Evolutionary conservation across 2,888 invertebrate species (phyloP), one percentile per base, ranked within the genome.

Genomic region (Chrysotoxum bicinctum): DNA sequence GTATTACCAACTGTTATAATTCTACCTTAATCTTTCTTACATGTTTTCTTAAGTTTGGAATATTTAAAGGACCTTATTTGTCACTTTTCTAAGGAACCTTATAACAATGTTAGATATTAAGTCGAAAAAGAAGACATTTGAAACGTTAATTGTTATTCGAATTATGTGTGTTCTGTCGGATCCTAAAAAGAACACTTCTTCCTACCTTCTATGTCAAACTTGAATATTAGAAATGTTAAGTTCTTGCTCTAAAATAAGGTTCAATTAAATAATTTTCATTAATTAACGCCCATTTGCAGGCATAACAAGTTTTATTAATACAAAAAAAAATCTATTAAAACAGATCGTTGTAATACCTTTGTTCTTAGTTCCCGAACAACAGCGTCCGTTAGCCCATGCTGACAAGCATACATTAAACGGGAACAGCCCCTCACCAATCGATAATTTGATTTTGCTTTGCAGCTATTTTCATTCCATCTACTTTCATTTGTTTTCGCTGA

Each of bases 341-440:
- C 0, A 8, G 10, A 52, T 52, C 66, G 40, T 76, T 35, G 32
- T 23, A 26, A 58, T 93, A 96, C 96, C 94, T 96, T 95, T 90
- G 94, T 95, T 89, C 94, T 94, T 88, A 97, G 93, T 88, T 96
- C 94, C 88, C 94, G 94, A 88, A 95, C 93, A 87, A 97, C 96
- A 88, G 95, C 94, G 87, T 94, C 94, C 91, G 96, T 95, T 93
- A 96, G 95, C 68, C 96, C 96, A 91, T 97, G 97, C 92, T 97
- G 97, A 91, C 97, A 97, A 89, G 97, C 97, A 93, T 97, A 96
- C 97, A 98, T 97, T 90, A 98, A 94, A 89, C 95, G 94, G 87
- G 97, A 96, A 92, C 97, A 96, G 89, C 97, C 96, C 90, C 93
- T 93, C 88, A 93, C 93, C 88, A 94, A 91, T 88, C 92, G 92